Evolutionary conservation across 2,113 vertebrate genomes (phyloP).

Genomic region (Chloropsis cyanopogon): DNA sequence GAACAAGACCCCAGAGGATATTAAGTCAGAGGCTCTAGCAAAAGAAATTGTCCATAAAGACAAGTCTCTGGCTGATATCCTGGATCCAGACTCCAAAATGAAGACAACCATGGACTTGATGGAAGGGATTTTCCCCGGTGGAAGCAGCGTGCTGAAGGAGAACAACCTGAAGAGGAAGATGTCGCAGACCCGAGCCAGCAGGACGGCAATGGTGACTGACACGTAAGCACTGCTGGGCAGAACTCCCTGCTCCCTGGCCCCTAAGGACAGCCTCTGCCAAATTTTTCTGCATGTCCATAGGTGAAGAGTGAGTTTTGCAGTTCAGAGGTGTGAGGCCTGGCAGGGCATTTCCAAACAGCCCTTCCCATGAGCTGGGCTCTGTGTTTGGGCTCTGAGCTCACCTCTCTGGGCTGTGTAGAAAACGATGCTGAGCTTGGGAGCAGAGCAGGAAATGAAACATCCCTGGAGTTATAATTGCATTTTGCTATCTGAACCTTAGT

Average conservation of each 20-base stretch:
- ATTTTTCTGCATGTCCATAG: background rate
- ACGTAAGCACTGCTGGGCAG: slow-evolving; percentile 40
- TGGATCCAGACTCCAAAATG: slow-evolving; percentile 85
- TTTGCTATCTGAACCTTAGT: background rate
- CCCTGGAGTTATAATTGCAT: background rate
- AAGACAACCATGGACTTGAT: slow-evolving; percentile 90
- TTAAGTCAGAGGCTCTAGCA: slow-evolving; percentile 81
- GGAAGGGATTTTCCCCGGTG: slow-evolving; percentile 86
- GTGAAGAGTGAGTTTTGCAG: background rate
- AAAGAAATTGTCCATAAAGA: slow-evolving; percentile 86
- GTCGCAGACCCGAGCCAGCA: slow-evolving; percentile 36
- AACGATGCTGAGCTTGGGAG: background rate
- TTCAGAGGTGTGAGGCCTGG: background rate
- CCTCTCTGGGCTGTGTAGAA: background rate
- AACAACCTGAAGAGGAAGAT: slow-evolving; percentile 58
- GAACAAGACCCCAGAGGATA: slow-evolving; percentile 79
- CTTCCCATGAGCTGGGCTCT: background rate
- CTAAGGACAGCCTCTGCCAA: background rate
- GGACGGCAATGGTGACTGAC: background rate
- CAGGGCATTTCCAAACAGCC: background rate
- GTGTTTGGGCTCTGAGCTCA: background rate
- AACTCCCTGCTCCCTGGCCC: background rate
- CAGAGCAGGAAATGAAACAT: background rate
- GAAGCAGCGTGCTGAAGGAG: slow-evolving; percentile 61
- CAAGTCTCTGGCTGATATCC: slow-evolving; percentile 82